A percentile compares a stretch with the other conserved stretches of the same genome.
phyloP scores from a whole-genome alignment of 1,140 invertebrate genomes.

The Rhynchophorus ferrugineus region DNA sequence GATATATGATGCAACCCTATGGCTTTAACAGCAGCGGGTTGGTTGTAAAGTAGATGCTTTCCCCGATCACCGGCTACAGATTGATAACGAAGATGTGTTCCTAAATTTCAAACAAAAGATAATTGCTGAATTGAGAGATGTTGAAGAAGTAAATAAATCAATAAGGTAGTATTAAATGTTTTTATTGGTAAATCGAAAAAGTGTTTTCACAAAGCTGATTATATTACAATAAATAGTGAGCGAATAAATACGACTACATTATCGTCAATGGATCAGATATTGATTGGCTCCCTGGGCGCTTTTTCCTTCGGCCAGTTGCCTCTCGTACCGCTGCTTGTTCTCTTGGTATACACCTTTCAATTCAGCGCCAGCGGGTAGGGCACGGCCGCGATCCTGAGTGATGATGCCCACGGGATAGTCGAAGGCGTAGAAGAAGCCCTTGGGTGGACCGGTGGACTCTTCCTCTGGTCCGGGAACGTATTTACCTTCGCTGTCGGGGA shows the following conservation, averaged over 20 bases:
- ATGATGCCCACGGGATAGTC: slow-evolving; percentile 56
- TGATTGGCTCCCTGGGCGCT: background rate
- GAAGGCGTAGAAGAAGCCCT: slow-evolving; percentile 60
- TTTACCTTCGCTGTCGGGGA: slow-evolving; percentile 13
- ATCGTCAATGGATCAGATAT: background rate
- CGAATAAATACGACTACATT: background rate
- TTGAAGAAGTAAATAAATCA: too few relatives aligned
- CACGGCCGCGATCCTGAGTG: slow-evolving; percentile 42
- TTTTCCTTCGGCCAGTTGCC: slow-evolving; percentile 26
- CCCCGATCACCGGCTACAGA: too few relatives aligned
- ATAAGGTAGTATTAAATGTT: too few relatives aligned
- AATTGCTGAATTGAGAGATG: too few relatives aligned
- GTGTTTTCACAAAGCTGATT: too few relatives aligned
- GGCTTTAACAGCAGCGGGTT: too few relatives aligned
- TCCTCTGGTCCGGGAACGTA: slow-evolving; percentile 32
- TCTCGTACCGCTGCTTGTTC: slow-evolving; percentile 39
- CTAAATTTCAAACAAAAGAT: too few relatives aligned
- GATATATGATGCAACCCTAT: too few relatives aligned
- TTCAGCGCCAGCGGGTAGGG: slow-evolving; percentile 17
- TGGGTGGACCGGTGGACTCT: slow-evolving; percentile 49
- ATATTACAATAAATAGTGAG: too few relatives aligned
- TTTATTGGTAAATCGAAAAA: too few relatives aligned
- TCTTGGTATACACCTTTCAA: slow-evolving; percentile 34
- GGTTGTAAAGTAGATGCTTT: too few relatives aligned
- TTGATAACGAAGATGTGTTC: too few relatives aligned